These are phyloP conservation scores for Drosophila navojoa DNA, from an alignment of 1,140 invertebrate genomes.

Conservation along the genomic window DNA sequence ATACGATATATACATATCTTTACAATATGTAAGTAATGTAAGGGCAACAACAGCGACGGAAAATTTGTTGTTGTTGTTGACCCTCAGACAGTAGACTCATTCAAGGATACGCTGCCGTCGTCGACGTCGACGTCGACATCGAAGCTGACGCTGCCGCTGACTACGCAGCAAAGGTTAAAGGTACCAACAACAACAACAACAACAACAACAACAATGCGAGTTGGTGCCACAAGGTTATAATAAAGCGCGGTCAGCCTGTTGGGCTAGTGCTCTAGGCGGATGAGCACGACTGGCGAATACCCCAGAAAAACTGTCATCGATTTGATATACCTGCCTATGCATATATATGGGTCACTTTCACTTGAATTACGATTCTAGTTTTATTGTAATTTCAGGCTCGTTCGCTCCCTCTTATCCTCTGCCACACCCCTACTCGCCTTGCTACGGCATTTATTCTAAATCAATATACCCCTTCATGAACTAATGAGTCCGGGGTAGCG, in stretches of 20 bases:
- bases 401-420: too few relatives aligned
- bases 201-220: constrained; percentile 15
- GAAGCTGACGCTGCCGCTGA: neutral
- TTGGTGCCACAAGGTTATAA: constrained; percentile 64
- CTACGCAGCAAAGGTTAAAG: constrained; percentile 76
- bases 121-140: constrained; percentile 35
- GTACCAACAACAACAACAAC: constrained; percentile 38
- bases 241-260: constrained; percentile 52
- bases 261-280: constrained; percentile 1
- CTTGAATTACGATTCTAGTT: too few relatives aligned
- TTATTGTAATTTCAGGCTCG: too few relatives aligned
- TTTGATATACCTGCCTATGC: too few relatives aligned
- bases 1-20: constrained; percentile 12
- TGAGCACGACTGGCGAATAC: too few relatives aligned
- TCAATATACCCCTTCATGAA: too few relatives aligned
- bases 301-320: too few relatives aligned
- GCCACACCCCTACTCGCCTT: too few relatives aligned
- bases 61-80: constrained; percentile 75
- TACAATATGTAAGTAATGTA: constrained; percentile 19
- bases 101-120: constrained; percentile 64
- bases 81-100: constrained; percentile 73
- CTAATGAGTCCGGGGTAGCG: neutral
- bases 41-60: constrained; percentile 35
- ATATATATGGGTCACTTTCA: too few relatives aligned
- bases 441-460: too few relatives aligned